Evolutionary conservation across 2,888 invertebrate species (phyloP).

Genomic region (Cistogaster globosa): DNA sequence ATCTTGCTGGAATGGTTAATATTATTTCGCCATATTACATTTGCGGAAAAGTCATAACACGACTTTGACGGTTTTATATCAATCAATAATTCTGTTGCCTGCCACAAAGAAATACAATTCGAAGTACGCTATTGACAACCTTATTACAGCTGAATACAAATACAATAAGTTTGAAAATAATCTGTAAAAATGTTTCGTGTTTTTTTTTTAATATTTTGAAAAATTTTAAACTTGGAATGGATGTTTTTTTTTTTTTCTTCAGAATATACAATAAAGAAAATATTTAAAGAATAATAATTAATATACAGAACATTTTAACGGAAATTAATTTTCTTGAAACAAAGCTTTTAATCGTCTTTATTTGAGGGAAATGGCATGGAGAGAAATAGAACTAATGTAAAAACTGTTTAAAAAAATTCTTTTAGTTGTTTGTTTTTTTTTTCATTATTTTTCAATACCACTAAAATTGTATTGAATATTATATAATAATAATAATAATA

Average conservation of each 20-base stretch:
- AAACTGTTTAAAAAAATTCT: conserved; percentile 6
- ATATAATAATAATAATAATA: not conserved
- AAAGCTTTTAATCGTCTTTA: conserved; percentile 23
- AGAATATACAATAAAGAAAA: too few species aligned
- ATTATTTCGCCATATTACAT: not conserved
- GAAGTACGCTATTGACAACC: too few species aligned
- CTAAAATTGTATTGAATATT: conserved; percentile 36
- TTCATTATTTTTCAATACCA: conserved; percentile 26
- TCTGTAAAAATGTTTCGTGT: not conserved
- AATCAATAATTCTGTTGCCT: too few species aligned
- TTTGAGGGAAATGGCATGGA: not conserved
- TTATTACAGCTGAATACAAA: too few species aligned
- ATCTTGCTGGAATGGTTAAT: conserved; percentile 48
- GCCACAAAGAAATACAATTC: too few species aligned
- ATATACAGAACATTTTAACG: not conserved
- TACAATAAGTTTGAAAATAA: not conserved
- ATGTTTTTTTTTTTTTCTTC: not conserved
- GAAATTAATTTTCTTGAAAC: not conserved
- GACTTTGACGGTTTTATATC: too few species aligned
- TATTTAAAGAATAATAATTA: not conserved
- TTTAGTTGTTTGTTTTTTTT: conserved; percentile 31
- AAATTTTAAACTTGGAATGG: conserved; percentile 18
- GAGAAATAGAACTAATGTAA: conserved; percentile 4
- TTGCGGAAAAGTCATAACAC: too few species aligned
- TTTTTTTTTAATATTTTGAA: not conserved